Percentiles rank a stretch among this genome's conserved stretches.
Conservation (phyloP, 2,888 invertebrate species). For the Isoperla grammatica region DNA sequence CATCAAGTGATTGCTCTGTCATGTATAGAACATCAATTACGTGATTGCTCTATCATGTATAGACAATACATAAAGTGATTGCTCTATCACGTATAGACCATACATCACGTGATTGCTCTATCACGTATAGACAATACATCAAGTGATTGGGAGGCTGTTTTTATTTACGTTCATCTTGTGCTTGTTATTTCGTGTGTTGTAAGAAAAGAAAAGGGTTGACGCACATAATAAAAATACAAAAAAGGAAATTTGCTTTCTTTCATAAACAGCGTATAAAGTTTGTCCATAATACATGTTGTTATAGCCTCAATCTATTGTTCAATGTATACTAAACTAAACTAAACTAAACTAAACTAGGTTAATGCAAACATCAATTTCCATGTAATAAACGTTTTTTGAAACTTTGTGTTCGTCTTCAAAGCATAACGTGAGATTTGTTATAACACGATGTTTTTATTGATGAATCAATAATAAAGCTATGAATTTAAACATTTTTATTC, state of each 20-base stretch:
- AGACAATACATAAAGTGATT: too few relatives aligned
- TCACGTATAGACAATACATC: constrained; percentile 17
- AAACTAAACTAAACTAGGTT: constrained; percentile 22
- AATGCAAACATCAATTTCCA: constrained; percentile 27
- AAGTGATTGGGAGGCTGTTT: constrained; percentile 17
- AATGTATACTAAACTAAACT: constrained; percentile 22
- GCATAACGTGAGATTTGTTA: constrained; percentile 25
- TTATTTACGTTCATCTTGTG: constrained; percentile 22
- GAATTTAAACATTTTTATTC: constrained; percentile 56
- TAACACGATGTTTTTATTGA: constrained; percentile 48
- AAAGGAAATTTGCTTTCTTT: constrained; percentile 18
- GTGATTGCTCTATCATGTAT: too few relatives aligned
- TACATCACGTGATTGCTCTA: too few relatives aligned
- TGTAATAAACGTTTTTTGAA: constrained; percentile 29
- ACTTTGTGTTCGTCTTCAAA: constrained; percentile 30
- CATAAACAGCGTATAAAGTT: constrained; percentile 20
- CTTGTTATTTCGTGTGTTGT: constrained; percentile 26
- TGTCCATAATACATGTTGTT: constrained; percentile 26
- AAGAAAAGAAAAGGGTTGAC: constrained; percentile 23
- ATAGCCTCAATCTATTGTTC: constrained; percentile 27
- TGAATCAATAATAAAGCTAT: constrained; percentile 67
- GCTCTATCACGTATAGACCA: too few relatives aligned
- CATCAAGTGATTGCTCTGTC: too few relatives aligned
- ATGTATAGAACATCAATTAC: too few relatives aligned
- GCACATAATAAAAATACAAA: constrained; percentile 24